phyloP scores from a whole-genome alignment of 2,888 invertebrate genomes.

The Eupsilia transversa region DNA sequence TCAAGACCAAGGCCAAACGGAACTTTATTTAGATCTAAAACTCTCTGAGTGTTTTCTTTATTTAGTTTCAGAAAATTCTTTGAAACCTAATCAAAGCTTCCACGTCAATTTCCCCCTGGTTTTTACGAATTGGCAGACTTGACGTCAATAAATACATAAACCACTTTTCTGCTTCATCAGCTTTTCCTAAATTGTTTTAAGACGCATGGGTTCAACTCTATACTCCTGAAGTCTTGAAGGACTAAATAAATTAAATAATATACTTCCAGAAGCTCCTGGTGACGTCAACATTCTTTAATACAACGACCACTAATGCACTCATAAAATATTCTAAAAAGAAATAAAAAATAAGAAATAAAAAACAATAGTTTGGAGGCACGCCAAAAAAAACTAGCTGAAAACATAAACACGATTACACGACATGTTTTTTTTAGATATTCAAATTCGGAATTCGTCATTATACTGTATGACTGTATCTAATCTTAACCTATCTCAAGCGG shows the following conservation, averaged over 20 bases:
- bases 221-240: background rate
- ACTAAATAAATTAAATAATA: background rate
- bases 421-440: constrained; percentile 43
- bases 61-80: constrained; percentile 21
- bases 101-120: background rate
- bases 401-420: constrained; percentile 53
- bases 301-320: constrained; percentile 10
- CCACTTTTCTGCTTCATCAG: background rate
- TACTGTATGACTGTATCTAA: constrained; percentile 51
- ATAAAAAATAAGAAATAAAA: constrained; percentile 25
- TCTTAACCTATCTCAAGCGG: constrained; percentile 55
- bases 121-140: constrained; percentile 1
- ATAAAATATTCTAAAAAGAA: constrained; percentile 24
- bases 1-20: constrained; percentile 55
- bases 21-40: constrained; percentile 53
- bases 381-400: constrained; percentile 49
- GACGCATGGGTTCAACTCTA: background rate
- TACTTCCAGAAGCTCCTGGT: background rate
- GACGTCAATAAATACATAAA: background rate
- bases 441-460: constrained; percentile 54
- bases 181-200: constrained; percentile 3
- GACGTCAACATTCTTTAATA: background rate
- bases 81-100: constrained; percentile 9
- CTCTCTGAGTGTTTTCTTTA: constrained; percentile 22
- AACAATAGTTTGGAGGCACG: constrained; percentile 44